Evolutionary conservation across 2,797 vertebrate genomes (phyloP).

Genomic region (Notamacropus eugenii): DNA sequence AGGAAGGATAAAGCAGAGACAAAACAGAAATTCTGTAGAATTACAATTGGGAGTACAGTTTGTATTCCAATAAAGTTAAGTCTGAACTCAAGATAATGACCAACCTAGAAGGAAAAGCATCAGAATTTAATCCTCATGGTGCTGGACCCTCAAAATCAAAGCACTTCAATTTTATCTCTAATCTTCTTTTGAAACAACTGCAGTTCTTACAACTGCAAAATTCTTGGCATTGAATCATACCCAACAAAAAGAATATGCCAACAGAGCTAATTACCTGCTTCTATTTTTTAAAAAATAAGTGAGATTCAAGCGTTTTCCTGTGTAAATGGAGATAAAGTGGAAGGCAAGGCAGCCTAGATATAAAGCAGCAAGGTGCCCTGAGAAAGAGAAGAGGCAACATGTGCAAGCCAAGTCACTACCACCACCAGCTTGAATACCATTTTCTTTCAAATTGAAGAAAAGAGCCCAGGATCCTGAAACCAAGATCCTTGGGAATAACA

Average conservation of each 20-base stretch:
- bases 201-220: background rate
- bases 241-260: background rate
- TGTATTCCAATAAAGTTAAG: background rate
- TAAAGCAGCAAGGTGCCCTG: no score
- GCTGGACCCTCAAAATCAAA: no score
- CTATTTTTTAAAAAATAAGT: constrained; percentile 9
- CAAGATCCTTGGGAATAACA: no score
- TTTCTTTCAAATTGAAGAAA: no score
- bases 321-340: no score
- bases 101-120: background rate
- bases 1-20: background rate
- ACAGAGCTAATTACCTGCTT: background rate
- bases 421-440: no score
- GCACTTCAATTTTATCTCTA: background rate
- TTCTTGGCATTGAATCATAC: background rate
- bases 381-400: no score
- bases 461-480: no score
- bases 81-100: constrained; percentile 11
- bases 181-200: background rate
- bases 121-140: background rate
- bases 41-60: background rate
- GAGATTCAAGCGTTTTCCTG: background rate
- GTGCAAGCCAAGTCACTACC: no score
- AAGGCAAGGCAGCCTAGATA: no score
- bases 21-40: background rate